phyloP scores from a whole-genome alignment of 2,888 invertebrate species.

The Sinotaia quadrata region DNA sequence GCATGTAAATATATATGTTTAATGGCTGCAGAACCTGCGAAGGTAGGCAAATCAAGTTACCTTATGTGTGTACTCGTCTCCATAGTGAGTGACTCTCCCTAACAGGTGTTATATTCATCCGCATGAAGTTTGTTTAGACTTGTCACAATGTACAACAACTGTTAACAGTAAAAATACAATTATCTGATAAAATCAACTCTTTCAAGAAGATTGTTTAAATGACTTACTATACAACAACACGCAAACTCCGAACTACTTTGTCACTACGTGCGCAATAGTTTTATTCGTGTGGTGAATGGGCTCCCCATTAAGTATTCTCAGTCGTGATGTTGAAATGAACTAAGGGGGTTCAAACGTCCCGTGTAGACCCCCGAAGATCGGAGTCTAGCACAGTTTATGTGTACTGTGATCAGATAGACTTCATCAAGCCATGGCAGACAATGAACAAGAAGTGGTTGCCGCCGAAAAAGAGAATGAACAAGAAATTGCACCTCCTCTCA shows the following conservation, averaged over 20 bases:
- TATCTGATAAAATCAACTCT: background rate
- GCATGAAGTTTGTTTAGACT: conserved; percentile 11
- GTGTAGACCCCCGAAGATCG: background rate
- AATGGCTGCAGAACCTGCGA: no score
- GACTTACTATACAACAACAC: background rate
- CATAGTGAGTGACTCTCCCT: conserved; percentile 37
- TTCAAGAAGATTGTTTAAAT: background rate
- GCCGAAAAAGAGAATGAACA: conserved; percentile 67
- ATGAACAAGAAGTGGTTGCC: conserved; percentile 50
- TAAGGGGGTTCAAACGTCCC: background rate
- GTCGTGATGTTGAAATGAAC: background rate
- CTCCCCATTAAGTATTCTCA: background rate
- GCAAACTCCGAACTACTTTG: conserved; percentile 1
- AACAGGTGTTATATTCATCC: conserved; percentile 34
- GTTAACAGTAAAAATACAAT: background rate
- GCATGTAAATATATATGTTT: no score
- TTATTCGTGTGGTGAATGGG: conserved; percentile 9
- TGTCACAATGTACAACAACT: background rate
- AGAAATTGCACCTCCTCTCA: conserved; percentile 66
- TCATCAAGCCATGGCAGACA: conserved; percentile 47
- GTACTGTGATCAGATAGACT: background rate
- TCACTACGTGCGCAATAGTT: background rate
- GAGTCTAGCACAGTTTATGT: background rate
- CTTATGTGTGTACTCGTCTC: conserved; percentile 44
- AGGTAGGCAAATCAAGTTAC: no score